These are phyloP conservation scores for Pogonus chalceus DNA, from an alignment of 1,140 invertebrate species.

Conservation along the genomic window DNA sequence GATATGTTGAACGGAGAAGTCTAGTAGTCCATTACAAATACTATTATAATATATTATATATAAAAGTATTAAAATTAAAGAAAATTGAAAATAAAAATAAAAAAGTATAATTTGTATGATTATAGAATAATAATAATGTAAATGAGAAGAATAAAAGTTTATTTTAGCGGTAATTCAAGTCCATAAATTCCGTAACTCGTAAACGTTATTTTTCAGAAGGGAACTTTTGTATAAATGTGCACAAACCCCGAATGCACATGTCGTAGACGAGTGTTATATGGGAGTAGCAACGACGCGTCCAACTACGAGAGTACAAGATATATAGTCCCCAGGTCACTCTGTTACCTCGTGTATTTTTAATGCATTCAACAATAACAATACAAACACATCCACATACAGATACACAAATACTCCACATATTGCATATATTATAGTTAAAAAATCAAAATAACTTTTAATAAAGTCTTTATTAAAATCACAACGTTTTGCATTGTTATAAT, in stretches of 20 bases:
- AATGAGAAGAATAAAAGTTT: conserved; percentile 5
- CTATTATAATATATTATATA: no score
- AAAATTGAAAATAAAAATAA: no score
- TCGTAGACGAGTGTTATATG: background rate
- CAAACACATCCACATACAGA: no score
- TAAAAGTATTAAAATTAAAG: no score
- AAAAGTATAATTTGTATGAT: no score
- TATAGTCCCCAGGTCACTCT: background rate
- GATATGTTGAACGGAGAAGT: no score
- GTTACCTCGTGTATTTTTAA: background rate
- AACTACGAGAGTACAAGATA: background rate
- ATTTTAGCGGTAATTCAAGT: background rate
- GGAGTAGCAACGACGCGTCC: background rate
- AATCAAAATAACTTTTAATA: conserved; percentile 8
- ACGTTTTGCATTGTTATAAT: background rate
- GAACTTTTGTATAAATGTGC: conserved; percentile 2
- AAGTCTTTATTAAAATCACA: background rate
- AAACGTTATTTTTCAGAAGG: conserved; percentile 3
- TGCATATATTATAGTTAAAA: background rate
- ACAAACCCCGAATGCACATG: background rate
- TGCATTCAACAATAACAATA: background rate
- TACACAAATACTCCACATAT: no score
- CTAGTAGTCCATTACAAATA: no score
- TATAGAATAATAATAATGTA: no score
- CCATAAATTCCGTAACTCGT: background rate